These are phyloP conservation scores for Chironomus tepperi DNA, from an alignment of 1,140 invertebrate species.

Conservation along the genomic window DNA sequence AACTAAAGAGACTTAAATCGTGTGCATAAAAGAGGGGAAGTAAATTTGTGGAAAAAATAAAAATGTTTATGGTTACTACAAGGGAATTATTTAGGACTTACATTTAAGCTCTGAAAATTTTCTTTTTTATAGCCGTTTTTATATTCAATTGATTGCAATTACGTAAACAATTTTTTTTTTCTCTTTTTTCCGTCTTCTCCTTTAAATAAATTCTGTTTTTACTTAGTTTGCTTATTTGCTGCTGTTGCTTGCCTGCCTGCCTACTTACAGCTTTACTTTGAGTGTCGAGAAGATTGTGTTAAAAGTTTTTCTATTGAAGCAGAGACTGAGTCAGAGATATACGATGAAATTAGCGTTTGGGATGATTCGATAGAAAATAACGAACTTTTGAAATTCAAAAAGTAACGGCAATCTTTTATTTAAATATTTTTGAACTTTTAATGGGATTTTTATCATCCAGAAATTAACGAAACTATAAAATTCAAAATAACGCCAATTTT, in stretches of 20 bases:
- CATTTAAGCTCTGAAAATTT: neutral
- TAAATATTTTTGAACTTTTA: no score
- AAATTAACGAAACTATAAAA: no score
- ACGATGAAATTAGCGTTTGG: no score
- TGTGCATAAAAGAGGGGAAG: conserved; percentile 19
- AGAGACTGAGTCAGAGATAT: no score
- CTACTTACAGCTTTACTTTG: neutral
- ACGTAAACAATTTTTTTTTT: neutral
- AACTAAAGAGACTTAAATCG: conserved; percentile 21
- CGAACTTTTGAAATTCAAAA: no score
- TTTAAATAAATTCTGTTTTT: neutral
- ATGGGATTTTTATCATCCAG: no score
- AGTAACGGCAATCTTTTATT: no score
- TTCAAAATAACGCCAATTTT: no score
- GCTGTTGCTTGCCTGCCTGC: neutral
- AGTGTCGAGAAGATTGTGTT: neutral
- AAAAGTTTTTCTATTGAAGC: neutral
- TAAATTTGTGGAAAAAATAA: conserved; percentile 8
- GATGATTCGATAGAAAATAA: no score
- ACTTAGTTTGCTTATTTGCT: neutral
- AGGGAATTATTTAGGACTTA: conserved; percentile 13
- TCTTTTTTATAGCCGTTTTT: neutral
- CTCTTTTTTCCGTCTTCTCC: neutral
- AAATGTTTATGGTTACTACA: conserved; percentile 9
- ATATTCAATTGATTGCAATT: conserved; percentile 14